These are phyloP conservation scores for Myathropa florea DNA, from an alignment of 2,888 invertebrate genomes.

Conservation along the genomic window DNA sequence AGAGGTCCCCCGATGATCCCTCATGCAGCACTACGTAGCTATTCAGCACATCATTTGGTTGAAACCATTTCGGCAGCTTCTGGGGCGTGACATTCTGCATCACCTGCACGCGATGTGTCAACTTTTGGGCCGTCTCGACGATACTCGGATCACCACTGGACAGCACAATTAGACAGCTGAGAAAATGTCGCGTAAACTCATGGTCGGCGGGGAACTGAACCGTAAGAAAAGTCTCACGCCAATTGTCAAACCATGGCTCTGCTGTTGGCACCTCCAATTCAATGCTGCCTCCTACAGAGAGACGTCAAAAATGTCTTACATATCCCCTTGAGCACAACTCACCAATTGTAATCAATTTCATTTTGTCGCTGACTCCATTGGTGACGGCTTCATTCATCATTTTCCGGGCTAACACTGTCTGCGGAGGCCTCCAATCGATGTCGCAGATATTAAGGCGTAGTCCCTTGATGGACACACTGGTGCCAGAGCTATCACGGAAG, in stretches of 20 bases:
- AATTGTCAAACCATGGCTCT: slow-evolving; percentile 97
- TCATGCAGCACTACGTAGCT: slow-evolving; percentile 96
- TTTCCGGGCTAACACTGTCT: slow-evolving; percentile 90
- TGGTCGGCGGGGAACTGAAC: slow-evolving; percentile 95
- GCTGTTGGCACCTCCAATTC: slow-evolving; percentile 87
- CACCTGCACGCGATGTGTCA: slow-evolving; percentile 90
- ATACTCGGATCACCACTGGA: slow-evolving; percentile 89
- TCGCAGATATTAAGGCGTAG: slow-evolving; percentile 90
- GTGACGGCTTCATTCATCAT: slow-evolving; percentile 92
- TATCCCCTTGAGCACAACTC: slow-evolving; percentile 69
- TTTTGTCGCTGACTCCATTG: slow-evolving; percentile 83
- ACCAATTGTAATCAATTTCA: slow-evolving; percentile 83
- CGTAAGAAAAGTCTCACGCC: slow-evolving; percentile 94
- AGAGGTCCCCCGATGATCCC: slow-evolving; percentile 85
- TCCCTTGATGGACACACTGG: slow-evolving; percentile 87
- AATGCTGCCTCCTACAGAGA: slow-evolving; percentile 78
- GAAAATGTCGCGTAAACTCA: slow-evolving; percentile 95
- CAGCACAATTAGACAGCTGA: slow-evolving; percentile 90
- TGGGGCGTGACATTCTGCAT: slow-evolving; percentile 88
- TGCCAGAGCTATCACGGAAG: slow-evolving; percentile 91
- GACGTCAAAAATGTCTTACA: background rate
- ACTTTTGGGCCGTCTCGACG: slow-evolving; percentile 89
- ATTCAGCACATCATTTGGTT: slow-evolving; percentile 88
- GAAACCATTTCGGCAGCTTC: slow-evolving; percentile 92
- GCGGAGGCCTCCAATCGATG: slow-evolving; percentile 90